Evolutionary conservation across 2,888 invertebrate genomes (phyloP).

Genomic region (Euphydryas editha): DNA sequence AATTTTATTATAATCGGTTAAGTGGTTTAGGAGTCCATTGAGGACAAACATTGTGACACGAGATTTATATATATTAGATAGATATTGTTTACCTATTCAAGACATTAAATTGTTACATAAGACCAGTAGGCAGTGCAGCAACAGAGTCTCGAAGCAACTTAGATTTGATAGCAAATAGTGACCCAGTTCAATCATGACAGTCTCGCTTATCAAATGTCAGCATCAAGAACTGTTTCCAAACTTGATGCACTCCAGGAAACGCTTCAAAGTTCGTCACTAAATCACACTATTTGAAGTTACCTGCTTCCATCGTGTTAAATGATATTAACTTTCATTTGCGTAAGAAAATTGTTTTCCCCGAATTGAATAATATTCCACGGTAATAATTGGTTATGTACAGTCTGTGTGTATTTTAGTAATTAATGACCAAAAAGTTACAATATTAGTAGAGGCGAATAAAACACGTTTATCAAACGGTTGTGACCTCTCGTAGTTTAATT

Average conservation of each 20-base stretch:
- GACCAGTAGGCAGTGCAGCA: background rate
- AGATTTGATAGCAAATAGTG: background rate
- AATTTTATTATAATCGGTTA: too few species aligned
- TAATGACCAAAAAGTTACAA: conserved; percentile 15
- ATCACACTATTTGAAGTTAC: conserved; percentile 58
- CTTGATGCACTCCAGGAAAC: conserved; percentile 59
- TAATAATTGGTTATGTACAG: background rate
- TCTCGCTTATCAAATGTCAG: conserved; percentile 35
- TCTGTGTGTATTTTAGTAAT: conserved; percentile 4
- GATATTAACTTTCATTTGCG: conserved; percentile 3
- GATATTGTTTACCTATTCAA: too few species aligned
- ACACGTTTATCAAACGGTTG: conserved; percentile 72
- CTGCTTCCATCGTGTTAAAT: conserved; percentile 39
- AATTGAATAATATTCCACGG: background rate
- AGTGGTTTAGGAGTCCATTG: too few species aligned
- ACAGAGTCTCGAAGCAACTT: background rate
- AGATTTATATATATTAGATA: too few species aligned
- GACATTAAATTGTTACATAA: background rate
- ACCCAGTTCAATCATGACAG: conserved; percentile 34
- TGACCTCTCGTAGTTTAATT: conserved; percentile 74
- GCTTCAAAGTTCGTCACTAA: conserved; percentile 63
- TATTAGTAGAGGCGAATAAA: conserved; percentile 49
- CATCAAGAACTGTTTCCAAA: conserved; percentile 52
- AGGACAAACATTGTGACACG: too few species aligned
- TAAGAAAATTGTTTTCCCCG: background rate